Evolutionary conservation across 92 coral and sea anemone species (phyloP).

Genomic region (Parazoanthus atlanticus): DNA sequence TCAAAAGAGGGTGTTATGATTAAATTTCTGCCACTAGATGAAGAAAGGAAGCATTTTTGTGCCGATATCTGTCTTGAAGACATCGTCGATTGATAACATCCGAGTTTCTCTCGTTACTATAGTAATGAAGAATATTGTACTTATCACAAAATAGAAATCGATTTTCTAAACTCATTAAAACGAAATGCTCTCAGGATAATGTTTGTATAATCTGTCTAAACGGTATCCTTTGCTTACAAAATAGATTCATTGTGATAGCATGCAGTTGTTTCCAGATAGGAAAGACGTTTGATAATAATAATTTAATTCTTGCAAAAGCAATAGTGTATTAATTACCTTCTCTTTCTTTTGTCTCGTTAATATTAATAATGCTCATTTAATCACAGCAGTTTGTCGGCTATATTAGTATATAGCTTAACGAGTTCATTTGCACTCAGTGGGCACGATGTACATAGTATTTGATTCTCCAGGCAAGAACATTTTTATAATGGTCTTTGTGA

Average conservation of each 20-base stretch:
- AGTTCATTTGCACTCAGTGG: background rate
- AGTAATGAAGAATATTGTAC: background rate
- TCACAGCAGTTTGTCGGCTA: background rate
- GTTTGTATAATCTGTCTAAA: background rate
- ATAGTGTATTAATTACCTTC: background rate
- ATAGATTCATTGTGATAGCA: background rate
- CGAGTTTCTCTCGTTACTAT: background rate
- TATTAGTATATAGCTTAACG: background rate
- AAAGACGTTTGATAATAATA: no score
- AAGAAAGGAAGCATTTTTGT: background rate
- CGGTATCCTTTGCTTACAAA: background rate
- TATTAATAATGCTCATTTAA: no score
- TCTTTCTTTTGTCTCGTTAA: background rate
- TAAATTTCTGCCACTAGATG: background rate
- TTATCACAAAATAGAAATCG: background rate
- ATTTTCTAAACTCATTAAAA: slow-evolving; percentile 2
- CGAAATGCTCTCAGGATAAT: background rate
- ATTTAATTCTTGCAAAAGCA: background rate
- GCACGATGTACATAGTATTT: background rate
- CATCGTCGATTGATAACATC: background rate
- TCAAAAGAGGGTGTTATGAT: background rate
- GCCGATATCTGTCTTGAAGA: background rate
- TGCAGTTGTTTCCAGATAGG: background rate
- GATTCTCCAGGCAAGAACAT: background rate
- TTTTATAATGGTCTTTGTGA: background rate